Base-by-base conservation (phyloP, 2,888 invertebrate genomes). In the Tillus elongatus region DNA sequence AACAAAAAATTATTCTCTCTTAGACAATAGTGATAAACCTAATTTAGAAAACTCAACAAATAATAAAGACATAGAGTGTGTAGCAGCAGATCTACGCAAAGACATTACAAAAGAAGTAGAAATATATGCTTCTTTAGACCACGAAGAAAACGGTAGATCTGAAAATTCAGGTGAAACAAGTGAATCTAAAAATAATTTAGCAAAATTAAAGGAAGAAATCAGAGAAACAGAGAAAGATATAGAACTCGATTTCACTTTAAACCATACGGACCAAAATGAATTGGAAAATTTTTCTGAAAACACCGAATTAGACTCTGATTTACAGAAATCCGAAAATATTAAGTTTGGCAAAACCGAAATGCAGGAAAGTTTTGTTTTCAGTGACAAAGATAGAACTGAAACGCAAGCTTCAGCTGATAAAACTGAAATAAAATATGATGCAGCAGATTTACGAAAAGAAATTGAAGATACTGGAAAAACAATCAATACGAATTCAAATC, bases 401-500 rank as follows among this genome's bases (percentile, higher is more conserved):
- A n/a, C n/a, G n/a, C n/a, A n/a, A n/a, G n/a, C n/a, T n/a, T n/a
- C n/a, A n/a, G n/a, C n/a, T n/a, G n/a, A n/a, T n/a, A 30, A 16
- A 19, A 36, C 9, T 15, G 13, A 11, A n/a, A 13, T 8, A 13
- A 13, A 33, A 35, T n/a, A n/a, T n/a, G n/a, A n/a, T n/a, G n/a
- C n/a, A n/a, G n/a, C n/a, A n/a, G n/a, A n/a, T n/a, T n/a, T n/a
- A n/a, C 32, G 13, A 14, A 37, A 24, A 34, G 9, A 13, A 35
- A 19, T 15, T 10, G 32, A 36, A 33, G 24, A 39, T 3, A 33
- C 3, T 28, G 3, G 3, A 15, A n/a, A 9, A n/a, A 16, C 29
- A 15, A 38, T 28, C 11, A 38, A 33, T 12, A 16, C 26, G 26
- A 14, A 16, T 13, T 29, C 29, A n/a, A 39, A 14, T 11, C 35